Base-by-base conservation (phyloP, 2,797 vertebrate genomes). In the Gadopsis marmoratus region DNA sequence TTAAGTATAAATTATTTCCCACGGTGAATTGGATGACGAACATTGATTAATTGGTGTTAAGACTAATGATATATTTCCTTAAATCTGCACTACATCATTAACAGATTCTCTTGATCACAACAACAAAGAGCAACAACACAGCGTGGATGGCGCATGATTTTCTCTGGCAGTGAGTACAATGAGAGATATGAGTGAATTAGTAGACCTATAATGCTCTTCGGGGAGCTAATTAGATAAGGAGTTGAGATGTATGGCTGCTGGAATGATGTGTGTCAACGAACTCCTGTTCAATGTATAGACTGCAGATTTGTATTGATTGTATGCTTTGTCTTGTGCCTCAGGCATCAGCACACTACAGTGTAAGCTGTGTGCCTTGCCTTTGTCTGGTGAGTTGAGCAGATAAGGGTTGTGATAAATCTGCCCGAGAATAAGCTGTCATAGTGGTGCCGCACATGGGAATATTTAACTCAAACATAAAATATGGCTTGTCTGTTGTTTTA, bases 381-480 rank as follows among this genome's bases (percentile, higher is more conserved):
- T 92, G 92, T 93, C 88, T 92, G 76, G 87, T 76, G 86, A 90
- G 79, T 89, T 85, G 88, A 92, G 85, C 88, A 91, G 92, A 93
- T 94, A 94, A 91, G 90, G 88, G 82, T 88, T 85, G 88, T 95
- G 94, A 95, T 96, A 94, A 94, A 95, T 96, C 91, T 94, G 89
- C 84, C 81, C 72, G 68, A 76, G 91, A 95, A 94, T 92, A 93
- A 93, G 92, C 92, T 94, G 94, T 94, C 94, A 93, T 83, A 81
- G 88, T 89, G 90, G 89, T 90, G 90, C 87, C 45, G 79, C 92
- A 85, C 93, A 82, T 81, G 93, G 93, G 94, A 94, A 95, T 95
- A 94, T 95, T 95, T 95, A 95, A 95, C 86, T 68, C 88, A 92
- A 93, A 94, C 93, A 93, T 94, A 94, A 95, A 95, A 93, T 92